Evolutionary conservation across 2,113 vertebrate species (phyloP), one percentile per base, ranked within the genome.

Genomic region (Acanthisitta chloris): DNA sequence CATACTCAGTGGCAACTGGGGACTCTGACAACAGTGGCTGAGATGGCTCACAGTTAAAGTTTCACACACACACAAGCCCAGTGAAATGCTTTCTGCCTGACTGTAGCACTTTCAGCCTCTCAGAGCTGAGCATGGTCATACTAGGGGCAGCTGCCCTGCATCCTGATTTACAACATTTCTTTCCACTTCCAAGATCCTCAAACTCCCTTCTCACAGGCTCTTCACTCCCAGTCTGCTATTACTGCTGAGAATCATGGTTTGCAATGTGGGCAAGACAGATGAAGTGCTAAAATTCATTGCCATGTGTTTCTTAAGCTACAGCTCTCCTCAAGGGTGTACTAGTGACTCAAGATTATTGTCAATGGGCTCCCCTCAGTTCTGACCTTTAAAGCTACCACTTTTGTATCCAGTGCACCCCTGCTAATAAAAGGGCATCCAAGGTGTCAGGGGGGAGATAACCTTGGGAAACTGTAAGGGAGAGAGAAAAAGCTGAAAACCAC

Each of bases 381-480:
- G 81, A 65, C 78, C 88, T 77, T 65, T 66, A 58, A 33, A 84
- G 46, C 51, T 83, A 72, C 4, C 59, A 14, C 61, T 55, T 52
- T 33, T 33, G 33, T 16, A 36, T 2, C 36, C 81, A n/a, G 2
- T 25, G 43, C 25, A 45, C 28, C 16, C 29, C 55, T 88, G 58
- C 24, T 43, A 64, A 40, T 25, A 52, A 79, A 81, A 64, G 52
- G 51, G 14, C 48, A 48, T 36, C 46, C n/a, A 33, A 23, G 26
- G 45, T 15, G 17, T 19, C 36, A 46, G 45, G 23, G 31, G 78
- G 36, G 6, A 90, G 21, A 38, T 12, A 38, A 67, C 36, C 55
- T 51, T 12, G 42, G 51, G 38, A 42, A n/a, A 61, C 36, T 4
- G 12, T 0, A 0, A 45, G 70, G 66, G 46, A 54, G 26, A 38